Conservation (phyloP, 2,797 vertebrate species). For the Triplophysa yarkandensis region DNA sequence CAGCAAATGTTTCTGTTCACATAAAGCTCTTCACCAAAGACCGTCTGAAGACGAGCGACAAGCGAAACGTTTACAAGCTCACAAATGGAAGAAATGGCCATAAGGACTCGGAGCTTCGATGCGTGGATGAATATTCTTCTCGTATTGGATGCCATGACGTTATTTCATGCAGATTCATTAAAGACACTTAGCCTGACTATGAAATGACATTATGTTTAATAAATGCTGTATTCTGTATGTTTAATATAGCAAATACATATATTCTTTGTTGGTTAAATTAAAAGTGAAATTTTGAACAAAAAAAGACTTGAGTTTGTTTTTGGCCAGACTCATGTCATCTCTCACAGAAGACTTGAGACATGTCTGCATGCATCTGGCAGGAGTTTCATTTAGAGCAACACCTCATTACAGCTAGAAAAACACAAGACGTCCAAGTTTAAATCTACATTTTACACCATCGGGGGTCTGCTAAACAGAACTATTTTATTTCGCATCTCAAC, state of each 20-base stretch:
- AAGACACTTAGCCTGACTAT: constrained; percentile 38
- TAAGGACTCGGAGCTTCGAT: background rate
- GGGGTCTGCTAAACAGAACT: background rate
- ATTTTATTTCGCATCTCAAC: constrained; percentile 16
- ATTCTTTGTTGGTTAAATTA: constrained; percentile 54
- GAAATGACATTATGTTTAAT: constrained; percentile 36
- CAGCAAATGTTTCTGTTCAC: background rate
- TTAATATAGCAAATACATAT: constrained; percentile 42
- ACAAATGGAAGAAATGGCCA: background rate
- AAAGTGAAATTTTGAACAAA: constrained; percentile 6
- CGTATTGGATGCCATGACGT: background rate
- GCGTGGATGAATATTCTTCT: background rate
- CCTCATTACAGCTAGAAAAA: constrained; percentile 26
- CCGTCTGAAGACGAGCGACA: background rate
- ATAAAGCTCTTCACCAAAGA: constrained; percentile 23
- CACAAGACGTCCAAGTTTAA: constrained; percentile 18
- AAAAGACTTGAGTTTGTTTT: background rate
- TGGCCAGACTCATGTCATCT: background rate
- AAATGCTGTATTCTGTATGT: constrained; percentile 44
- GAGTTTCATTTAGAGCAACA: constrained; percentile 26
- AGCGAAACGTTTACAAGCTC: background rate
- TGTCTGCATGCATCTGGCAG: background rate
- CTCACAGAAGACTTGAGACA: background rate
- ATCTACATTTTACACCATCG: constrained; percentile 13
- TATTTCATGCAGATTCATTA: constrained; percentile 15